Conservation (phyloP, 2,113 vertebrate genomes). For the Empidonax traillii region DNA sequence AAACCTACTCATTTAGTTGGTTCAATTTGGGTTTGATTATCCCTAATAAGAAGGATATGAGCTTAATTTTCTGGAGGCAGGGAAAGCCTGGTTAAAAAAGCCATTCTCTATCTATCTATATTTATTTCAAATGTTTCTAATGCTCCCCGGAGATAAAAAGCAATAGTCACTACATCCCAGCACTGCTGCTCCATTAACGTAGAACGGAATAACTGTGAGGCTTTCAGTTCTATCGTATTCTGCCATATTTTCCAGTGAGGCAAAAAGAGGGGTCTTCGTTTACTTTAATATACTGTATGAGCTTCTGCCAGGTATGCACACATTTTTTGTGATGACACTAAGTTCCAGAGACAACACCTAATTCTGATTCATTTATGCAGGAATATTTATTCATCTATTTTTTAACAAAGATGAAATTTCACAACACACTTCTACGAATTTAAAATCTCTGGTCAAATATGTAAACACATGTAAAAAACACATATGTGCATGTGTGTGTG, state of each 20-base stretch:
- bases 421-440: background rate
- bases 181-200: background rate
- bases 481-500: fast-evolving
- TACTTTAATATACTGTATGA: background rate
- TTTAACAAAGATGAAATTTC: background rate
- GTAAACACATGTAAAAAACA: background rate
- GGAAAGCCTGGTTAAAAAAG: background rate
- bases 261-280: background rate
- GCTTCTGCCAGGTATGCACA: background rate
- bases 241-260: background rate
- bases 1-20: background rate
- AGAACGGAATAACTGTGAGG: background rate
- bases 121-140: background rate
- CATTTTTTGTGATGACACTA: background rate
- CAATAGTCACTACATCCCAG: background rate
- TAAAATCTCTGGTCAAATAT: background rate
- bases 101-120: background rate
- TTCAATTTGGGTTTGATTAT: background rate
- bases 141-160: background rate
- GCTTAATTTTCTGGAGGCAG: background rate
- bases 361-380: background rate
- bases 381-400: background rate
- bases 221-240: background rate
- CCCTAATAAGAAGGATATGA: background rate
- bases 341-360: background rate